Evolutionary conservation across 2,113 vertebrate genomes (phyloP).

Genomic region (Campylomormyrus tamandua): DNA sequence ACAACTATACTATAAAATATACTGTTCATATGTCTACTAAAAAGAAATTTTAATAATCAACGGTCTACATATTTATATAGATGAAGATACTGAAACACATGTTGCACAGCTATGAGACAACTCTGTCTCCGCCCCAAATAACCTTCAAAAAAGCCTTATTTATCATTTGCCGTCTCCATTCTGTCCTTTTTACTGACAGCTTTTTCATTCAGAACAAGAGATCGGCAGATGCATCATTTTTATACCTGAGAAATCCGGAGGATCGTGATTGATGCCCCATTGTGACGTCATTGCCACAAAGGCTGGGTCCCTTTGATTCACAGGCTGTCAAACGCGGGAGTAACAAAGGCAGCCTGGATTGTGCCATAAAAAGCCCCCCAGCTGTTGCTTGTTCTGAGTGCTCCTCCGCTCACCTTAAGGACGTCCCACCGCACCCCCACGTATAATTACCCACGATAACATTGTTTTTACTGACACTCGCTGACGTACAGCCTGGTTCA

Average conservation of each 20-base stretch:
- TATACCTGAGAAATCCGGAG: conserved; percentile 18
- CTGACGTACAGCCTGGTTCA: background rate
- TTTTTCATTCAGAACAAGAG: conserved; percentile 16
- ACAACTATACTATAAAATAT: background rate
- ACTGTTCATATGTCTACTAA: background rate
- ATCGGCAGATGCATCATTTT: conserved; percentile 21
- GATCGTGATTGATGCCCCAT: conserved; percentile 21
- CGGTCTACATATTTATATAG: background rate
- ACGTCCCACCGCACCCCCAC: background rate
- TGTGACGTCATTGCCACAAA: conserved; percentile 10
- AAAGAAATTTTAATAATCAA: background rate
- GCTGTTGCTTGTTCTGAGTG: conserved; percentile 10
- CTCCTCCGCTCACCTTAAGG: background rate
- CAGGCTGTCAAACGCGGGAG: background rate
- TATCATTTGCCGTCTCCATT: conserved; percentile 7
- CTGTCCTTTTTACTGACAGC: conserved; percentile 15
- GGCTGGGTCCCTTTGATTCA: conserved; percentile 11
- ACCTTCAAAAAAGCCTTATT: conserved; percentile 11
- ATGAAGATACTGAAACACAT: background rate
- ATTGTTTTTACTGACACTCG: background rate
- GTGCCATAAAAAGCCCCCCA: conserved; percentile 9
- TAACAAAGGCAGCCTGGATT: background rate
- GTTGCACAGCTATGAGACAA: background rate
- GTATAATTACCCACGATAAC: background rate
- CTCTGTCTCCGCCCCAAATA: conserved; percentile 2